Base-by-base conservation (phyloP, 2,888 invertebrate species). In the Amphipyra tragopoginis region DNA sequence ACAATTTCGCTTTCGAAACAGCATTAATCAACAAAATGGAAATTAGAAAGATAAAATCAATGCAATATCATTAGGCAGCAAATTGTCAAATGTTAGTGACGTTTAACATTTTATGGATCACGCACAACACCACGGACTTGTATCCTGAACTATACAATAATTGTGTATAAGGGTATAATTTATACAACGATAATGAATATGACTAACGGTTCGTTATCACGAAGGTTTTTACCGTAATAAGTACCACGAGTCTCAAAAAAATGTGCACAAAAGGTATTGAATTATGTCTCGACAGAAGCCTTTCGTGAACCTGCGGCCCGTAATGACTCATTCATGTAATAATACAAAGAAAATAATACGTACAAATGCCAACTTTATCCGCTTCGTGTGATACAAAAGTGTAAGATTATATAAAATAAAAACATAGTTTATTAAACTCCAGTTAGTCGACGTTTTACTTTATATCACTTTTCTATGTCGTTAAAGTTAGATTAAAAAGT, bases 131-230 rank as follows among this genome's bases (percentile, higher is more conserved):
- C 57, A 64, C 79, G 69, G n/a, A n/a, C 66, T 82, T 76, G 77
- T 87, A 83, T 86, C 82, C 80, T 76, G 80, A 79, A 85, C 85
- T 84, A 80, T 85, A 88, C 86, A 88, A 86, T 89, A 90, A 90
- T 89, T 89, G 86, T 87, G 86, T 89, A 88, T 88, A 84, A 89
- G 88, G 84, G 87, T 89, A 91, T 92, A 93, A 91, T 91, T 92
- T 91, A 90, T 89, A 89, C 88, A 83, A 89, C 87, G 87, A 89
- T 91, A 93, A 90, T 91, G 90, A 91, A 91, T 89, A 87, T 92
- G 91, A 93, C 85, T 90, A 92, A 93, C 90, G 88, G 88, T 85
- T 78, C 74, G 73, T 76, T 84, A 87, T 79, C 93, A 93, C 93
- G 93, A 88, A 92, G 86, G 89, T 88, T 91, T 90, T 90, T 85